A percentile compares a stretch with the other conserved stretches of the same genome.
Conservation (phyloP, 2,113 vertebrate genomes). For the Python bivittatus region DNA sequence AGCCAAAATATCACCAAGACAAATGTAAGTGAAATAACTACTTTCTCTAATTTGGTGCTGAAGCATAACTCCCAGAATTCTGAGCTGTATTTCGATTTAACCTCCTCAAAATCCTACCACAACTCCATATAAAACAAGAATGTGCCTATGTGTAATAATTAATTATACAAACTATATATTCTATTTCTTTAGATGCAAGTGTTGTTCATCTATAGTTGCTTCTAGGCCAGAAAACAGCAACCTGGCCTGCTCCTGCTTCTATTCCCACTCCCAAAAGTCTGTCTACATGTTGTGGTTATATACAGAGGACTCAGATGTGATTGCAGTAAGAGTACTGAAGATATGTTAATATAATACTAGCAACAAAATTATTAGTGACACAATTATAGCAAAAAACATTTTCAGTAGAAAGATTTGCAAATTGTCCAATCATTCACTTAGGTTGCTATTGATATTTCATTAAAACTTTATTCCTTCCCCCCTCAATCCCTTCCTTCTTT, state of each 20-base stretch:
- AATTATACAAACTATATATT: not conserved
- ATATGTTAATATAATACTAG: not conserved
- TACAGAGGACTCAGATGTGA: not conserved
- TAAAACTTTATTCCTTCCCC: not conserved
- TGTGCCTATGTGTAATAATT: not conserved
- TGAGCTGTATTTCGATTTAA: not conserved
- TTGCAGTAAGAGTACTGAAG: not conserved
- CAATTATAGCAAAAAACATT: not conserved
- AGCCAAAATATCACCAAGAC: not conserved
- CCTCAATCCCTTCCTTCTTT: rapidly evolving
- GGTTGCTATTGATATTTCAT: not conserved
- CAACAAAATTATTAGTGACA: not conserved
- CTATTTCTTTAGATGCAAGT: not conserved
- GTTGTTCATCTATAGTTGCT: not conserved
- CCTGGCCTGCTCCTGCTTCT: not conserved
- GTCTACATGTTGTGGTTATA: not conserved
- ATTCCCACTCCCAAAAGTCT: not conserved
- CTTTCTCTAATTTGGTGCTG: not conserved
- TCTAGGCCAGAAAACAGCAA: not conserved
- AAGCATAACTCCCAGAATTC: not conserved
- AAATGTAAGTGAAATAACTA: not conserved
- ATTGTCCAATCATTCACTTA: not conserved
- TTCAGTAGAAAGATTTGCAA: not conserved
- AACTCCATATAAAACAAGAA: not conserved
- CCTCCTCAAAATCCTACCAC: not conserved